These are phyloP conservation scores for Neosilurus hyrtlii DNA, from an alignment of 2,797 vertebrate genomes.

Conservation along the genomic window DNA sequence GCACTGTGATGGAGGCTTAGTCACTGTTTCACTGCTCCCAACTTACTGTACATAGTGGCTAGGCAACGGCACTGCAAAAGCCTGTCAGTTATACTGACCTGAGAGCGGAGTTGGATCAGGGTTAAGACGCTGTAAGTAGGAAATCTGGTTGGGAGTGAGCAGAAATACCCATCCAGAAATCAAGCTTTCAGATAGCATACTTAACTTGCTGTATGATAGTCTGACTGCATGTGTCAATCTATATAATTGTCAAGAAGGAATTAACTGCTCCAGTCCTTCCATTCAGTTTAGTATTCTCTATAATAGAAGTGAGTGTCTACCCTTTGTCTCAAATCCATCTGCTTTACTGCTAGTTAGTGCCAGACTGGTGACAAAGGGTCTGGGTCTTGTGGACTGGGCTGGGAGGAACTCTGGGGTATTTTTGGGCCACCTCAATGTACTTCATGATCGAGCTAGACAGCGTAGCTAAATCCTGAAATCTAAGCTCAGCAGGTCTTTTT, in stretches of 20 bases:
- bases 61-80: conserved; percentile 20
- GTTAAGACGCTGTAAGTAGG: conserved; percentile 9
- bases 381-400: not conserved
- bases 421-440: not conserved
- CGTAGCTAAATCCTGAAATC: not conserved
- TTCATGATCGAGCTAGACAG: not conserved
- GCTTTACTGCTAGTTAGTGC: not conserved
- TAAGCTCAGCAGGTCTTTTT: conserved; percentile 14
- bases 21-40: conserved; percentile 41
- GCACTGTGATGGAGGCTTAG: conserved; percentile 32
- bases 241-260: conserved; percentile 8
- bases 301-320: not conserved
- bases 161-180: conserved; percentile 18
- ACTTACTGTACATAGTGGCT: conserved; percentile 33
- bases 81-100: conserved; percentile 22
- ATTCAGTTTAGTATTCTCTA: not conserved
- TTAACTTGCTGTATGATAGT: not conserved
- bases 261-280: not conserved
- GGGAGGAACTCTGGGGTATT: not conserved
- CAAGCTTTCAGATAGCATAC: conserved; percentile 7
- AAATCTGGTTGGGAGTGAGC: conserved; percentile 19
- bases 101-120: conserved; percentile 21
- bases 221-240: not conserved
- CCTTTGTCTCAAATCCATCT: not conserved
- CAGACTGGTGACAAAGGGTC: not conserved